Conservation (phyloP, 2,797 vertebrate species). For the Pangasius sanitwongsei region DNA sequence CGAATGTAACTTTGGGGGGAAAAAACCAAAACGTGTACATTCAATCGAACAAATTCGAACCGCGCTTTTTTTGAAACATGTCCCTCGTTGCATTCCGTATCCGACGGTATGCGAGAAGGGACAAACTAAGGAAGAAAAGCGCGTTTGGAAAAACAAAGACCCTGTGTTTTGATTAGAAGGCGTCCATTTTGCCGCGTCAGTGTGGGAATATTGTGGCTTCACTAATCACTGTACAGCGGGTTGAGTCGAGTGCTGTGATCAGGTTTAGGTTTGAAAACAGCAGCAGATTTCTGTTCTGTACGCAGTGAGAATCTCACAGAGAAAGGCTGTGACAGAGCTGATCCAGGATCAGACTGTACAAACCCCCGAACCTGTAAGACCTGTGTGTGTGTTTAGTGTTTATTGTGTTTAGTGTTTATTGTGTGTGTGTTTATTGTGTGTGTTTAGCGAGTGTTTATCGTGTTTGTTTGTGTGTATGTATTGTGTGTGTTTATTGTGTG, state of each 20-base stretch:
- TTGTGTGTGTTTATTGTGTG: background rate
- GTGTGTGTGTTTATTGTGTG: background rate
- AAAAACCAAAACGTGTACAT: background rate
- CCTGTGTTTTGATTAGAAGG: background rate
- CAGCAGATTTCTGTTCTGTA: background rate
- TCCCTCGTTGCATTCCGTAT: background rate
- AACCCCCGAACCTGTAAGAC: background rate
- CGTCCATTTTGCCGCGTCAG: background rate
- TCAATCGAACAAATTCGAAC: background rate
- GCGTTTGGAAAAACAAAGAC: constrained; percentile 9
- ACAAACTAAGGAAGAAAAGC: background rate
- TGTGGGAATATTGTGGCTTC: background rate
- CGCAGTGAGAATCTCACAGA: too few relatives aligned
- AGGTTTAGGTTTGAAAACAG: too few relatives aligned
- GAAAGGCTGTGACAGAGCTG: background rate
- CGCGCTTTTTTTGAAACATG: background rate
- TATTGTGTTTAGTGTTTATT: background rate
- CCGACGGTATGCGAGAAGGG: background rate
- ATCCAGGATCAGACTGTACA: background rate
- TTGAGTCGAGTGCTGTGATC: too few relatives aligned
- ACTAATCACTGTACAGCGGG: background rate
- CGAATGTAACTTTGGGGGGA: background rate
- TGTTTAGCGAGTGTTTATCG: too few relatives aligned
- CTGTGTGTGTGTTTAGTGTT: background rate
- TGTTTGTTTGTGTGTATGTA: too few relatives aligned